Conservation (phyloP, 2,113 vertebrate species). For the Ctenodactylus gundi region DNA sequence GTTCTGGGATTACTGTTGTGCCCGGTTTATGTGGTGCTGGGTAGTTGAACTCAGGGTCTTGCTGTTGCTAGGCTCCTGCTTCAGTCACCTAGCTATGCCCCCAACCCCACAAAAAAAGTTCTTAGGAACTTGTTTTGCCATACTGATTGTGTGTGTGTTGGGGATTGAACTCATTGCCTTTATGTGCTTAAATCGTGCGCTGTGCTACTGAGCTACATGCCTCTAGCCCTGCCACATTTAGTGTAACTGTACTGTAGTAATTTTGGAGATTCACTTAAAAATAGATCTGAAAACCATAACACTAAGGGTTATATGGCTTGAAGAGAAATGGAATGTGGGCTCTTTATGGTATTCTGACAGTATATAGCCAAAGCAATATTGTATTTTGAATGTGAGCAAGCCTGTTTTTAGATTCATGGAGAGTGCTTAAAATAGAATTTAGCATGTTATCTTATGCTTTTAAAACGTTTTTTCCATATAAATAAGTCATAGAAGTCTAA, state of each 20-base stretch:
- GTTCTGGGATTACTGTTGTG: too few species aligned
- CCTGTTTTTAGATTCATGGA: constrained; percentile 67
- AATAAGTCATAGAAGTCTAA: constrained; percentile 17
- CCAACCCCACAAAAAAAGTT: too few species aligned
- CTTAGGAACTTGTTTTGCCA: constrained; percentile 8
- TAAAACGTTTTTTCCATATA: constrained; percentile 31
- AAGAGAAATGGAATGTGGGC: constrained; percentile 12
- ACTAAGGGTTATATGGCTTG: background rate
- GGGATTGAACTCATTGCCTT: background rate
- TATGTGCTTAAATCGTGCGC: background rate
- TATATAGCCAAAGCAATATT: constrained; percentile 25
- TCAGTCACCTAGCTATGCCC: too few species aligned
- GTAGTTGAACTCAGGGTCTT: too few species aligned
- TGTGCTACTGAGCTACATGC: background rate
- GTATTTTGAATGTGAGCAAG: constrained; percentile 60
- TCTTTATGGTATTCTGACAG: constrained; percentile 27
- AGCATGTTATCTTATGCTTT: constrained; percentile 63
- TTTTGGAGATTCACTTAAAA: constrained; percentile 21
- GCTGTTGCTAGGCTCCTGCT: too few species aligned
- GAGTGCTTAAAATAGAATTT: constrained; percentile 71
- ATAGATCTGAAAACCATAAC: background rate
- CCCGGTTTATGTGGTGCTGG: too few species aligned
- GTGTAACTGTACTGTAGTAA: background rate
- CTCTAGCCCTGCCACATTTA: background rate
- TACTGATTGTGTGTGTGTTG: background rate